Percentiles rank a stretch among this genome's conserved stretches.
phyloP scores from a whole-genome alignment of 2,888 invertebrate species.

The Phaedon cochleariae region DNA sequence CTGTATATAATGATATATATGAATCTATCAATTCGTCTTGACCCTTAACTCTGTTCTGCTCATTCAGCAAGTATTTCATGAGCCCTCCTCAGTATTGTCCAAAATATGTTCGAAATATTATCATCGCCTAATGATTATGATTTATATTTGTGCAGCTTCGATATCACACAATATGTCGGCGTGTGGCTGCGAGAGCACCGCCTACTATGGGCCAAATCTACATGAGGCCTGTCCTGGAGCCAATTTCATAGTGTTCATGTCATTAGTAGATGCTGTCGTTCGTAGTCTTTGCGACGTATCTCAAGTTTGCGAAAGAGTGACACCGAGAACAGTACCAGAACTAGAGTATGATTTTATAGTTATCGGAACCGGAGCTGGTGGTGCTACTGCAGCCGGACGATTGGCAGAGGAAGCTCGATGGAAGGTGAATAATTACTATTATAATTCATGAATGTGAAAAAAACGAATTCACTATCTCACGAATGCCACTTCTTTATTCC shows the following conservation, averaged over 20 bases:
- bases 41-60: no score
- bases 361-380: not conserved
- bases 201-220: not conserved
- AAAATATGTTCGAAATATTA: no score
- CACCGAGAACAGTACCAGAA: not conserved
- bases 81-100: no score
- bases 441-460: no score
- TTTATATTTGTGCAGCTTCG: not conserved
- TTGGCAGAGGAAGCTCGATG: not conserved
- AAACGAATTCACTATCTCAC: no score
- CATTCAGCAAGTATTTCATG: no score
- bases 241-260: not conserved
- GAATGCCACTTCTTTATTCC: no score
- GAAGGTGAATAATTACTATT: not conserved
- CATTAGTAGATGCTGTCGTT: not conserved
- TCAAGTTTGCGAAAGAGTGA: not conserved
- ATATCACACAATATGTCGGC: not conserved
- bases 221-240: not conserved
- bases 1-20: no score
- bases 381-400: not conserved
- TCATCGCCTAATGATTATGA: no score
- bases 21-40: no score
- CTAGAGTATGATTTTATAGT: not conserved
- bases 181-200: not conserved
- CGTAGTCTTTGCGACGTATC: not conserved